Conservation (phyloP, 2,888 invertebrate genomes). For the Automeris io region DNA sequence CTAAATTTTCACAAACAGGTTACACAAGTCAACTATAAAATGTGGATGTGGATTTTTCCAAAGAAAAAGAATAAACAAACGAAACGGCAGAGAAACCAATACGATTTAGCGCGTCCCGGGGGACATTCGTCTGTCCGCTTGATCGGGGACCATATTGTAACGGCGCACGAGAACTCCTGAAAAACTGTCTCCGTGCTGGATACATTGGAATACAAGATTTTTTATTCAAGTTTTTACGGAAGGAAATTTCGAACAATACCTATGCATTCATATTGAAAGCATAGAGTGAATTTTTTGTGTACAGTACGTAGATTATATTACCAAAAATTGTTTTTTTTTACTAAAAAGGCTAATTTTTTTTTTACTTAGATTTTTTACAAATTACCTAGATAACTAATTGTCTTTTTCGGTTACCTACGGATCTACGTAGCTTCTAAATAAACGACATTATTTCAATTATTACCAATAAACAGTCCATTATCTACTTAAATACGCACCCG, state of each 20-base stretch:
- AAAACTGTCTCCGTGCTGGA: constrained; percentile 8
- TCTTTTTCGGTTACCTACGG: too few species aligned
- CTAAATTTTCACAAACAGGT: constrained; percentile 13
- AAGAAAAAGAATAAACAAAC: constrained; percentile 44
- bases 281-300: too few species aligned
- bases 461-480: constrained; percentile 27
- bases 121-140: constrained; percentile 36
- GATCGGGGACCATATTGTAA: constrained; percentile 46
- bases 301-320: too few species aligned
- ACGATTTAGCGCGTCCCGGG: constrained; percentile 57
- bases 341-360: too few species aligned
- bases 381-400: too few species aligned
- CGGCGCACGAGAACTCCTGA: constrained; percentile 22
- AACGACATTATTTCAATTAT: not conserved
- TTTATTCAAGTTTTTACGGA: not conserved
- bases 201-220: not conserved
- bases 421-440: not conserved
- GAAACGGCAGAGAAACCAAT: constrained; percentile 52
- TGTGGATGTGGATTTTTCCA: constrained; percentile 17
- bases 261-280: too few species aligned
- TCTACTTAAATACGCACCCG: constrained; percentile 26
- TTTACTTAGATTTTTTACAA: too few species aligned
- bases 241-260: too few species aligned
- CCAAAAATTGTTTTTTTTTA: too few species aligned
- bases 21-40: constrained; percentile 21